A percentile compares a stretch with the other conserved stretches of the same genome.
phyloP scores from a whole-genome alignment of 2,113 vertebrate species.

The Entelurus aequoreus region DNA sequence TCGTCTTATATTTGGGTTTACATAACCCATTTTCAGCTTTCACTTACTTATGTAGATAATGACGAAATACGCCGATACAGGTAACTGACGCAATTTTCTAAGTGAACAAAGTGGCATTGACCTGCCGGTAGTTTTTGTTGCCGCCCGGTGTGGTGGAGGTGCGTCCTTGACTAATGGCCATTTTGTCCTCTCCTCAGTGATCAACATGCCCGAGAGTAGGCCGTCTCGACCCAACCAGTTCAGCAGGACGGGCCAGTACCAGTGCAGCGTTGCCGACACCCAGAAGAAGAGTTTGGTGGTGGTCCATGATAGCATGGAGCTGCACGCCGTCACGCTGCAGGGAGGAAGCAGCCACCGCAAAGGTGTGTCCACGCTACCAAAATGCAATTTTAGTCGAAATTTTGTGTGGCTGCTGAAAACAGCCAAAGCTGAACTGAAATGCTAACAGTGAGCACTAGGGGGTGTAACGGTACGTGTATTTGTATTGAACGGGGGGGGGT shows the following conservation, averaged over 20 bases:
- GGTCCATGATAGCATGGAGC: slow-evolving; percentile 43
- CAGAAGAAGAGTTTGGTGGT: slow-evolving; percentile 48
- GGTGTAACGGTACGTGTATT: too few species aligned
- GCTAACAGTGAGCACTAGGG: too few species aligned
- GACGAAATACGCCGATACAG: too few species aligned
- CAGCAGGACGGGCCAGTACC: neutral
- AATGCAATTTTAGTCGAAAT: neutral
- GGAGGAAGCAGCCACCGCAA: slow-evolving; percentile 35
- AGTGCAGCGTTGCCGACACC: slow-evolving; percentile 42
- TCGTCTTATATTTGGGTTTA: too few species aligned
- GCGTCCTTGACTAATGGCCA: too few species aligned
- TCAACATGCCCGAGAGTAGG: neutral
- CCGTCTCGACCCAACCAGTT: neutral
- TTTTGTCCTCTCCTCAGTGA: slow-evolving; percentile 30
- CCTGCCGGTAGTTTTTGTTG: neutral
- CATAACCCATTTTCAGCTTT: too few species aligned
- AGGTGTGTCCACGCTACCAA: slow-evolving; percentile 31
- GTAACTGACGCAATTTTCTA: too few species aligned
- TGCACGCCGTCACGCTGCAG: slow-evolving; percentile 59
- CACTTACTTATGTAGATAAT: too few species aligned
- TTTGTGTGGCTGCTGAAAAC: too few species aligned
- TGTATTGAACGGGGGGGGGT: too few species aligned
- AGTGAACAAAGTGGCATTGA: neutral
- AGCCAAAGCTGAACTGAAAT: too few species aligned
- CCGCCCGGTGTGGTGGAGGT: too few species aligned